Base-by-base conservation (phyloP, 2,113 vertebrate genomes). In the Chaetodon trifascialis region DNA sequence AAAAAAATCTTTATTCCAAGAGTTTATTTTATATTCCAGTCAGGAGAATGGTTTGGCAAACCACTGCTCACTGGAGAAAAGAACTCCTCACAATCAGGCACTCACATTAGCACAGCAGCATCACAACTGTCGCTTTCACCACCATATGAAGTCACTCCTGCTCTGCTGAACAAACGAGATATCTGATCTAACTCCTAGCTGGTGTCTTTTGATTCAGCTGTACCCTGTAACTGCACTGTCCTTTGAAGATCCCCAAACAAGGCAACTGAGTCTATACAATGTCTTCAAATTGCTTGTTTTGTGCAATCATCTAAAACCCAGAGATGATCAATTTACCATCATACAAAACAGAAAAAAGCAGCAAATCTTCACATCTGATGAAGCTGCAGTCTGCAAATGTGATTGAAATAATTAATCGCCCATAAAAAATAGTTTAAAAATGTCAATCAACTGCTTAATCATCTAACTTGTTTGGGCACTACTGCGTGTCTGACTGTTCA, bases 1-100 rank as follows among this genome's bases (percentile, higher is more conserved):
- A 51, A 60, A 30, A 30, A 84, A 80, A 56, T 34, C 36, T 14
- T 49, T 38, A 23, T 3, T 49, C n/a, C 49, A 70, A 30, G 68
- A 56, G 58, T 55, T 25, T 40, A 17, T 30, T 80, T 58, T 51
- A 69, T 14, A 76, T 72, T 76, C 30, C 64, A 7, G 30, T 49
- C 36, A 58, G 40, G 56, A 10, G 25, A 60, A 49, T 9, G 5
- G 23, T 62, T 80, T 73, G 44, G 44, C 40, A 67, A 56, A 67
- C 40, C 51, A 7, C 54, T n/a, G 40, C 38, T 3, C 30, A 51
- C 11, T 47, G 51, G 23, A 74, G 60, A 72, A 36, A 70, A 19
- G 25, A 63, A 40, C 47, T 64, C 42, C 6, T 73, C 40, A 56
- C 9, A 65, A 42, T 16, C 69, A 62, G 49, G 10, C 42, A 30